Evolutionary conservation across 2,888 invertebrate genomes (phyloP).

Genomic region (Seira ritae): DNA sequence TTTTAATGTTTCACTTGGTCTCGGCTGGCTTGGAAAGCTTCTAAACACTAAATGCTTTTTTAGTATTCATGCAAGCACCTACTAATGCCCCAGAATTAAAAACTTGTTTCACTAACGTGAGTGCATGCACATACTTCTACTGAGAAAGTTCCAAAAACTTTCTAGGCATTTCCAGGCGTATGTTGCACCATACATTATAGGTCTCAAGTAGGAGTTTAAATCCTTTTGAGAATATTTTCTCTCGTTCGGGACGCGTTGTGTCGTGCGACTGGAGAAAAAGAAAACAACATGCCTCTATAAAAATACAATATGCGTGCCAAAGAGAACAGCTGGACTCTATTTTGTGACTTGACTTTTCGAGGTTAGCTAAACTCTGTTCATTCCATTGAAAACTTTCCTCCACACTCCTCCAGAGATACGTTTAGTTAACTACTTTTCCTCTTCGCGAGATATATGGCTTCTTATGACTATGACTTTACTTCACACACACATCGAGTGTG

Average conservation of each 20-base stretch:
- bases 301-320: constrained; percentile 37
- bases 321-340: constrained; percentile 30
- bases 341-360: constrained; percentile 26
- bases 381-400: neutral
- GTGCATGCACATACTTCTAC: too few species aligned
- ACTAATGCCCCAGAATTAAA: neutral
- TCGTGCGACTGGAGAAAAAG: neutral
- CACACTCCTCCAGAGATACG: neutral
- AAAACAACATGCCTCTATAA: neutral
- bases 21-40: neutral
- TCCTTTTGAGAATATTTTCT: neutral
- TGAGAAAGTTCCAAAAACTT: neutral
- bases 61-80: constrained; percentile 1
- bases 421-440: neutral
- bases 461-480: too few species aligned
- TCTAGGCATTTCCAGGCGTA: neutral
- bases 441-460: too few species aligned
- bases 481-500: neutral
- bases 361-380: neutral
- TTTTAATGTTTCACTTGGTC: neutral
- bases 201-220: neutral
- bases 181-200: neutral
- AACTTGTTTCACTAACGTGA: neutral
- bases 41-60: neutral
- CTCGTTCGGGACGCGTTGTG: neutral